These are phyloP conservation scores for Myotis davidii DNA, from an alignment of 2,113 vertebrate species.

Conservation along the genomic window DNA sequence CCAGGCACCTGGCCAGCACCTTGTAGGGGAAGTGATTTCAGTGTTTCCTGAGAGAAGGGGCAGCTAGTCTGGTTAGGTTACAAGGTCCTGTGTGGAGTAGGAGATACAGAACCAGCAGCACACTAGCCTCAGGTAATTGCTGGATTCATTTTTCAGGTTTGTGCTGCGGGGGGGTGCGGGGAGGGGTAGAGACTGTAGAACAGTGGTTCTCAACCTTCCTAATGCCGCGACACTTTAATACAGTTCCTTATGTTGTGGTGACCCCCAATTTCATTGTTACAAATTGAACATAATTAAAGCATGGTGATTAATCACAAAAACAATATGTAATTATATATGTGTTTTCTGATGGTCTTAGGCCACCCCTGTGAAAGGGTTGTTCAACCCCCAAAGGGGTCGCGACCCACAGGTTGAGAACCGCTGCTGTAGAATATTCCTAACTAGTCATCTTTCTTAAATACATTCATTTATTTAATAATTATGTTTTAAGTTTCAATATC, in stretches of 20 bases:
- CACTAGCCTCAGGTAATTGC: neutral
- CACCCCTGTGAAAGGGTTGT: no score
- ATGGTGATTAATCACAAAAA: no score
- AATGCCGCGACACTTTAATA: no score
- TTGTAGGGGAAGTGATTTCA: neutral
- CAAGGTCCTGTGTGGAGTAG: neutral
- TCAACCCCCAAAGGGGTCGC: no score
- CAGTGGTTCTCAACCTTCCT: no score
- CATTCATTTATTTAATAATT: neutral
- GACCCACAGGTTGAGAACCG: no score
- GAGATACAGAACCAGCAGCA: neutral
- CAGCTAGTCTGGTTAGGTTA: neutral
- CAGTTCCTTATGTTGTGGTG: no score
- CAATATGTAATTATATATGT: no score
- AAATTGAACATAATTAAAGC: no score
- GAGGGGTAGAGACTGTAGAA: neutral
- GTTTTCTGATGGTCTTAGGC: no score
- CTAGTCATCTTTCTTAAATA: neutral
- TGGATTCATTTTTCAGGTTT: neutral
- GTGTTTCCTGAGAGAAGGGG: neutral
- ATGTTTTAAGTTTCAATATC: neutral
- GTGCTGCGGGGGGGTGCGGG: neutral
- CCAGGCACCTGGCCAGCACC: neutral
- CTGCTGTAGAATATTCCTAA: neutral
- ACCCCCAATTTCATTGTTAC: no score